Base-by-base conservation (phyloP, 2,797 vertebrate species). In the Chaenodraco wilsoni region DNA sequence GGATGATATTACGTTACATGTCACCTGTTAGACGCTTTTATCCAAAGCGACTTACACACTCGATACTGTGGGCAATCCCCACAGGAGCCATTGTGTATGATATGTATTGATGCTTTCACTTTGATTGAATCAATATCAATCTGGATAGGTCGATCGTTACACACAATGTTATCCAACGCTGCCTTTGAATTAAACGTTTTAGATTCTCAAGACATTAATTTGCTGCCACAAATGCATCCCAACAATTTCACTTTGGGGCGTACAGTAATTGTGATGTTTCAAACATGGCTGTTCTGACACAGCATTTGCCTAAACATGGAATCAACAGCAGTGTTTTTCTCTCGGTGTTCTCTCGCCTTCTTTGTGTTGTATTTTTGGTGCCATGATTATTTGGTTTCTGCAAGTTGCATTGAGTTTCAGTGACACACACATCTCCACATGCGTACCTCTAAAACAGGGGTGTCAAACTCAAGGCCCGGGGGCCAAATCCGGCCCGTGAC, bases 301-400 rank as follows among this genome's bases (percentile, higher is more conserved):
- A n/a, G n/a, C n/a, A n/a, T n/a, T 16, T 3, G 33, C 54, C 12
- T n/a, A 11, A 40, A n/a, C 12, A 10, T 3, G 1, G 1, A 0
- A 56, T 37, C 37, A 12, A 56, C 0, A 2, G 6, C 55, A 19
- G 0, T 40, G 17, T 40, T 57, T 6, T n/a, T 40, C 3, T 40
- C 0, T 41, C 41, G 11, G n/a, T 49, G 12, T 0, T 21, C 14
- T 41, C 27, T 27, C 27, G 5, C 27, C 4, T 27, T 27, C 27
- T 27, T 1, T 27, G 27, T 27, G 27, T 27, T 27, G 1, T 27
- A 27, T 27, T 27, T 27, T 27, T 27, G 27, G 27, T 27, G 27
- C 27, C 27, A 27, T 27, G 27, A 27, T 27, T 27, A 27, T 27
- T 17, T 1, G 17, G 46, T 19, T 49, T 49, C 27, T 27, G 27